Base-by-base conservation (phyloP, 2,113 vertebrate species). In the Tonatia bakeri region DNA sequence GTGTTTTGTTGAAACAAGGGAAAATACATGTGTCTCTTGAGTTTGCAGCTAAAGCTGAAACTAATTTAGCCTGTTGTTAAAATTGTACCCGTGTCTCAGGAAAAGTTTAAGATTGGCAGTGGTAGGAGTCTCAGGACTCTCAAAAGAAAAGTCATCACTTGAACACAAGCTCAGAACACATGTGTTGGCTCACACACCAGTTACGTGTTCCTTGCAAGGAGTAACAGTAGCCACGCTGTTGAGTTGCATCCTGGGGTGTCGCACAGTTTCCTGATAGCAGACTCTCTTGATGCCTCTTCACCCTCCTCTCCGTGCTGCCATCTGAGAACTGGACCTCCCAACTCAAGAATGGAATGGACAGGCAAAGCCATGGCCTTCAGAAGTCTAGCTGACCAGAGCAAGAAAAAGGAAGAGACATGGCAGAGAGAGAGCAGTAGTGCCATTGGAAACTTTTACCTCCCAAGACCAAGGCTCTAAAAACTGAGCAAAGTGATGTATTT, bases 31-130 rank as follows among this genome's bases (percentile, higher is more conserved):
- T 22, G 22, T 59, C 17, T 64, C 47, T 52, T 67, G 45, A 61
- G 26, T 93, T 90, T 73, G 56, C 47, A 93, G 36, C n/a, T 92
- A 13, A 61, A 64, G 40, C 36, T 43, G 54, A 95, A 95, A 70
- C 19, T 40, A 24, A 80, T 26, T 12, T 59, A 61, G 28, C 56
- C 67, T 80, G 13, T 56, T 47, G 16, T 91, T 87, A 85, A 59
- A 82, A 81, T 73, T n/a, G 56, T n/a, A 33, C 13, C 70, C 24
- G 3, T 45, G 28, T 88, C 65, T 94, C 33, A 79, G 80, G 28
- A 88, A 67, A 91, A 50, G 36, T 24, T 82, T 82, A 45, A 79
- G 52, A 47, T 47, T 19, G 19, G 28, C 36, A 33, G 10, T 24
- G 22, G 10, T 61, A 28, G 56, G 40, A 87, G 13, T 54, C 72